These are phyloP conservation scores for Muntiacus muntjak DNA, from an alignment of 2,113 vertebrate genomes.

Conservation along the genomic window DNA sequence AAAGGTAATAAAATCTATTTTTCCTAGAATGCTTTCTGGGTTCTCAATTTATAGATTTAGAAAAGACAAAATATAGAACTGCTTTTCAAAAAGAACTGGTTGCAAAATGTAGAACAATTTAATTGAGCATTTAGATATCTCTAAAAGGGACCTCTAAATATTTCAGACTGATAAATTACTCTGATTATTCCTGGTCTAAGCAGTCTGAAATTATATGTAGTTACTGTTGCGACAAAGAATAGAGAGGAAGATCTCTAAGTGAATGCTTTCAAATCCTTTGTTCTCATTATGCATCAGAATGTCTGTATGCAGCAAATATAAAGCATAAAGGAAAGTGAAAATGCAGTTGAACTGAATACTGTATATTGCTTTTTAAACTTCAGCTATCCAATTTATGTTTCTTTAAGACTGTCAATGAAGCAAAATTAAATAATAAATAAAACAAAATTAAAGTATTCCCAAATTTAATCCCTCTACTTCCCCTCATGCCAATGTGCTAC, in stretches of 20 bases:
- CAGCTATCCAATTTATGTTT: neutral
- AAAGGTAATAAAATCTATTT: neutral
- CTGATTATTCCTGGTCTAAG: neutral
- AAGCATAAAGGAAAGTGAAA: neutral
- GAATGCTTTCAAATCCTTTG: constrained; percentile 55
- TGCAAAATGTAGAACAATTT: constrained; percentile 11
- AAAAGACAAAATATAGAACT: neutral
- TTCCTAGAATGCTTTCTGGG: neutral
- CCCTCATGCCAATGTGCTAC: neutral
- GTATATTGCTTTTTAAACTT: neutral
- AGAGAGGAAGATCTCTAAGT: neutral
- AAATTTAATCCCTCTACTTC: neutral
- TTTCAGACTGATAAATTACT: neutral
- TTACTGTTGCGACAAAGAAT: neutral
- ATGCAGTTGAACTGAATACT: neutral
- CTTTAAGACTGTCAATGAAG: neutral
- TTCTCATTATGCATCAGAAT: constrained; percentile 55
- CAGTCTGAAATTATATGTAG: neutral
- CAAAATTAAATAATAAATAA: constrained; percentile 13
- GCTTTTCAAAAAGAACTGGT: neutral
- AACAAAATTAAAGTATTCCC: neutral
- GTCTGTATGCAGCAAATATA: neutral
- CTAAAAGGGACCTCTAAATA: neutral
- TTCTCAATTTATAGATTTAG: neutral
- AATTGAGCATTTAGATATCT: neutral